phyloP scores from a whole-genome alignment of 2,888 invertebrate species.

The Sericinus montela region DNA sequence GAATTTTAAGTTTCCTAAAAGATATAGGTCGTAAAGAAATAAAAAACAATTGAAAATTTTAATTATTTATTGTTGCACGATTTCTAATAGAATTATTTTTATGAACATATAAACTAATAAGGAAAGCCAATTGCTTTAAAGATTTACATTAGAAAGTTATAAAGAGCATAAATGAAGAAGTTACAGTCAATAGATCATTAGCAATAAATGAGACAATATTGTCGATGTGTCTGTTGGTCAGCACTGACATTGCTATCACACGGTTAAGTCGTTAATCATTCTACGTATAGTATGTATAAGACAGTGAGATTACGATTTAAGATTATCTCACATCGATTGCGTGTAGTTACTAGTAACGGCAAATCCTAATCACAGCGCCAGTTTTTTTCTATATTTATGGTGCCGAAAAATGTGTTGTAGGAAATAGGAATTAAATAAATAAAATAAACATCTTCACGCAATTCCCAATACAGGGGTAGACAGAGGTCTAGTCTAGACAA shows the following conservation, averaged over 20 bases:
- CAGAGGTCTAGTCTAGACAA: no score
- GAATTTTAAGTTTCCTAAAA: not conserved
- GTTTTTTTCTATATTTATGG: slow-evolving; percentile 25
- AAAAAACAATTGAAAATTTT: no score
- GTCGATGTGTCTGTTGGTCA: slow-evolving; percentile 39
- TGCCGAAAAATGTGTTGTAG: not conserved
- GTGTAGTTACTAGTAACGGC: slow-evolving; percentile 21
- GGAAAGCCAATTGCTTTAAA: not conserved
- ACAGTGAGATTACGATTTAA: slow-evolving; percentile 57
- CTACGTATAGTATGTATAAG: slow-evolving; percentile 51
- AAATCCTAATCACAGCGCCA: slow-evolving; percentile 36
- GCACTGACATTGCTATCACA: slow-evolving; percentile 47
- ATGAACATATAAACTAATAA: no score
- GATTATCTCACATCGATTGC: slow-evolving; percentile 47
- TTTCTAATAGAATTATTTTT: no score
- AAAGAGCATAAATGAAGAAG: slow-evolving; percentile 16
- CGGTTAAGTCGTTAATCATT: slow-evolving; percentile 58
- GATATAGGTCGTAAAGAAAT: no score
- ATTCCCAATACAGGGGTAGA: no score
- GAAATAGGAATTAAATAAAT: no score
- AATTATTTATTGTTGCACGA: no score
- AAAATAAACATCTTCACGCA: no score
- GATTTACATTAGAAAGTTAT: slow-evolving; percentile 41
- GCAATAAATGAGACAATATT: slow-evolving; percentile 72
- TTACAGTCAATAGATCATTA: slow-evolving; percentile 64